Conservation (phyloP, 1,140 invertebrate species). For the Dendroctonus ponderosae region DNA sequence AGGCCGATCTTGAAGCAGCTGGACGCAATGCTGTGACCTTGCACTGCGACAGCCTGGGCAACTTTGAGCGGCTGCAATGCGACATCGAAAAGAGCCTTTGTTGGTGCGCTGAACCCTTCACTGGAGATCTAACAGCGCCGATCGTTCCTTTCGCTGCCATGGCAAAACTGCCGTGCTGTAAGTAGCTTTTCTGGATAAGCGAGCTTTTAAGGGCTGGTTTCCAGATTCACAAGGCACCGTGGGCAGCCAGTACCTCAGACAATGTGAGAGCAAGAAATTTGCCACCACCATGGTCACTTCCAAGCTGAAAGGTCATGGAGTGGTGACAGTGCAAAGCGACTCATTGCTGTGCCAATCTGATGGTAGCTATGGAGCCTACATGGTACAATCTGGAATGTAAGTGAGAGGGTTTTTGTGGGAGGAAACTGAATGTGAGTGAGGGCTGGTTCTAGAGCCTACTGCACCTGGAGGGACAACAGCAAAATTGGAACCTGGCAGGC, state of each 20-base stretch:
- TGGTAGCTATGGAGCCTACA: conserved; percentile 58
- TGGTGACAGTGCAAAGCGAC: conserved; percentile 50
- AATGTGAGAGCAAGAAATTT: conserved; percentile 59
- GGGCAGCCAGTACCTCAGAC: conserved; percentile 57
- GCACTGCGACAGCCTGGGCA: conserved; percentile 59
- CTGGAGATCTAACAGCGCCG: conserved; percentile 53
- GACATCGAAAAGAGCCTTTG: conserved; percentile 55
- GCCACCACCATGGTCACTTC: conserved; percentile 52
- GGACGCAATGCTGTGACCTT: conserved; percentile 49
- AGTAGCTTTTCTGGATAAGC: conserved; percentile 39
- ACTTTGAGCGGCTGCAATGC: conserved; percentile 63
- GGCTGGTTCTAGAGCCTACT: conserved; percentile 47
- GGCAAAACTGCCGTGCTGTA: conserved; percentile 58
- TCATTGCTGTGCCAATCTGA: conserved; percentile 58
- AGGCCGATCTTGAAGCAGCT: conserved; percentile 51
- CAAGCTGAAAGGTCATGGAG: conserved; percentile 56
- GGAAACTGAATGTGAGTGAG: neutral
- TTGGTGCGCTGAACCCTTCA: conserved; percentile 59
- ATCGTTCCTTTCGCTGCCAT: conserved; percentile 56
- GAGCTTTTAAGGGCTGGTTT: conserved; percentile 6
- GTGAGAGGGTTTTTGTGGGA: neutral
- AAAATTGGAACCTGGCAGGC: conserved; percentile 54
- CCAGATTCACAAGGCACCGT: conserved; percentile 19
- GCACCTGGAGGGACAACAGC: conserved; percentile 55
- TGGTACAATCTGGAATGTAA: conserved; percentile 45